These are phyloP conservation scores for Shinisaurus crocodilurus DNA, from an alignment of 2,113 vertebrate species.

Conservation along the genomic window DNA sequence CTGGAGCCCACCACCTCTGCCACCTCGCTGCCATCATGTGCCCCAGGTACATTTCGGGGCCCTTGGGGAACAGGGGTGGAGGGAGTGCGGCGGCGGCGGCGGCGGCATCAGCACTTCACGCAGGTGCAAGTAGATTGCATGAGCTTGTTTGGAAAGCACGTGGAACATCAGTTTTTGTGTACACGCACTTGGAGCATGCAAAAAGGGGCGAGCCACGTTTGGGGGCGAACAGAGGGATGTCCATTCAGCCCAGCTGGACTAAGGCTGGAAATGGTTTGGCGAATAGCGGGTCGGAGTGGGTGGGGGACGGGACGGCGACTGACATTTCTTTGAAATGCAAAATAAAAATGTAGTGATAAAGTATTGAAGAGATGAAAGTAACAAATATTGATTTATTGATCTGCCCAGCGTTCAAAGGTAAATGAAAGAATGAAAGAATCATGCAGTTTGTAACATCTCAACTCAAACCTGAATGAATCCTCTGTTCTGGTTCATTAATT, in stretches of 20 bases:
- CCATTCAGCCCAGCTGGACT: no score
- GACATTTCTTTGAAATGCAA: not conserved
- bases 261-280: not conserved
- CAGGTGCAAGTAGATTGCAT: no score
- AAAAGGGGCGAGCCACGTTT: no score
- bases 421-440: not conserved
- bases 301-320: no score
- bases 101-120: no score
- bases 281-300: fast-evolving
- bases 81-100: no score
- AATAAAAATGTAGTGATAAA: not conserved
- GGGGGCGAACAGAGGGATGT: not conserved
- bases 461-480: not conserved
- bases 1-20: no score
- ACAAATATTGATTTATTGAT: not conserved
- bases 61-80: no score
- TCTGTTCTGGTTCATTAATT: not conserved
- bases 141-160: not conserved
- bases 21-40: no score
- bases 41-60: no score
- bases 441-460: not conserved
- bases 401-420: not conserved
- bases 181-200: not conserved
- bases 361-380: not conserved
- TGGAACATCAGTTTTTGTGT: not conserved